Evolutionary conservation across 2,888 invertebrate species (phyloP), one percentile per base, ranked within the genome.

Genomic region (Aleiodes alternator): DNA sequence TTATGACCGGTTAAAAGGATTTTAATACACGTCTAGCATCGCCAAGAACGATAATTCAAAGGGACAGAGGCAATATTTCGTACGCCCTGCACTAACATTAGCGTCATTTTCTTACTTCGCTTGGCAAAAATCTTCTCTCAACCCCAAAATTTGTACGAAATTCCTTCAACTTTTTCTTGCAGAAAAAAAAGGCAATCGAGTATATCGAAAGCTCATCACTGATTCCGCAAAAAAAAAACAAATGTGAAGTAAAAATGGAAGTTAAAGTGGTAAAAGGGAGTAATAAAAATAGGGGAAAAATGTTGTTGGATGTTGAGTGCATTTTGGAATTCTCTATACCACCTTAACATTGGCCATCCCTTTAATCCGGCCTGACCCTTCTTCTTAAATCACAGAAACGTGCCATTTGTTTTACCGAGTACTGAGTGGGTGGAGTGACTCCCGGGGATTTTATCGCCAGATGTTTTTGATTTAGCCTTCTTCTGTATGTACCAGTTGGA

Each of bases 1-100:
- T 87, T 87, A 87, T 84, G 84, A 77, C 79, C 81, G 82, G 83
- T 85, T 86, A 85, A 86, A 85, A 84, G 84, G 85, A 87, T 85
- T 85, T 86, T 85, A 85, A 85, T 85, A 83, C 83, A 82, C 82
- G 82, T 81, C 83, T 79, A 79, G 81, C 76, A 79, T 78, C 78
- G 77, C 76, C 73, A 48, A 68, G 74, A 59, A 78, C 78, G 78
- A 83, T 84, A 84, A 85, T 85, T 87, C 83, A 82, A 81, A 82
- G 80, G 76, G 80, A 82, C 82, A 77, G 78, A 76, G 70, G 76
- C 83, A 81, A 81, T 82, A 84, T 83, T 83, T 83, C 79, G 72
- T 59, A 69, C 73, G 53, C 38, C 34, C 51, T 50, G 7, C 23
- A n/a, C 23, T 66, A 12, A 31, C 29, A 11, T 51, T 53, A 53